Conservation (phyloP, 2,113 vertebrate genomes). For the Gallinago jamesoni region DNA sequence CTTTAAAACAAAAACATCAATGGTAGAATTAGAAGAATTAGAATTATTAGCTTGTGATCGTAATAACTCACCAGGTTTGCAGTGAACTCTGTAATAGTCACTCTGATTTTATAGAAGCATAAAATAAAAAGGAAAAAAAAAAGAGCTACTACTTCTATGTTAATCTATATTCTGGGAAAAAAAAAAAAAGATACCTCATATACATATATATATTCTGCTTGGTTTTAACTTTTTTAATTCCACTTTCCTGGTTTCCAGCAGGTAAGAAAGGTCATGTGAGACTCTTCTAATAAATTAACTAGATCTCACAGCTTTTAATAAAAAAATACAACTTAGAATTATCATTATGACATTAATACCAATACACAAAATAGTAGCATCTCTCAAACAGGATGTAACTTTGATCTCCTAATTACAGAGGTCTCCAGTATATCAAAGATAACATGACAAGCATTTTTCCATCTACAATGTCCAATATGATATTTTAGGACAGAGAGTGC, state of each 20-base stretch:
- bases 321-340: background rate
- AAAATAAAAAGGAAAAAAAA: background rate
- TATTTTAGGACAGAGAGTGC: background rate
- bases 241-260: background rate
- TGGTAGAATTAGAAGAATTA: background rate
- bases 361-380: background rate
- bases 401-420: background rate
- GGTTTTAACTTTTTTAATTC: background rate
- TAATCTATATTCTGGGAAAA: background rate
- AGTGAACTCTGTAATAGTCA: background rate
- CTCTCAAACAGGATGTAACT: background rate
- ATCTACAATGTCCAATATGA: background rate
- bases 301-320: background rate
- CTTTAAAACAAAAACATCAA: conserved; percentile 44
- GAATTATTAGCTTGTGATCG: background rate
- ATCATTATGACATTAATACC: background rate
- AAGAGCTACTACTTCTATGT: background rate
- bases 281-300: background rate
- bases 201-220: background rate
- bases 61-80: background rate
- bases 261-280: background rate
- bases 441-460: background rate
- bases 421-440: background rate
- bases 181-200: background rate
- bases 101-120: background rate